Percentiles rank a stretch among this genome's conserved stretches.
These are phyloP conservation scores for Clarias fuscus DNA, from an alignment of 2,797 vertebrate genomes.

Conservation along the genomic window DNA sequence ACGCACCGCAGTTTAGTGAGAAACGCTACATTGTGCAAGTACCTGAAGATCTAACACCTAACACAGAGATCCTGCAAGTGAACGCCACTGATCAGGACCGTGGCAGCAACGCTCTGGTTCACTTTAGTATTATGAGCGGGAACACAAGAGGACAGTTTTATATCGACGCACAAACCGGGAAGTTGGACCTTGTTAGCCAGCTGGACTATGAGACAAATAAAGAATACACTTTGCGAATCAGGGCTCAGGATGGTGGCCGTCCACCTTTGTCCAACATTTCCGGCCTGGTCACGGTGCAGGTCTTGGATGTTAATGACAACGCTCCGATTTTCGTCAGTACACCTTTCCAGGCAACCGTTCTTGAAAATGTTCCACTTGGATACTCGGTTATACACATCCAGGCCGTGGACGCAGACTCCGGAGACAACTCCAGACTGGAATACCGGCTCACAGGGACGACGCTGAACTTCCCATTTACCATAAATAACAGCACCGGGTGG, in stretches of 20 bases:
- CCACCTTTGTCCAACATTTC: constrained; percentile 94
- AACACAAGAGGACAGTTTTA: constrained; percentile 95
- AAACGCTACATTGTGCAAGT: constrained; percentile 90
- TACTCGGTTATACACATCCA: constrained; percentile 93
- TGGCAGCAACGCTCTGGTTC: constrained; percentile 88
- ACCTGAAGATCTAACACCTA: constrained; percentile 83
- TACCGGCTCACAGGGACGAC: constrained; percentile 83
- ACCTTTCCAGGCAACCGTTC: constrained; percentile 91
- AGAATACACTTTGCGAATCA: constrained; percentile 87
- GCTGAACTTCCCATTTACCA: constrained; percentile 82
- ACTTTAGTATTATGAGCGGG: constrained; percentile 97
- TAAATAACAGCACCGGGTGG: constrained; percentile 95
- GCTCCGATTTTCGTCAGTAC: constrained; percentile 96
- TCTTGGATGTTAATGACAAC: constrained; percentile 92
- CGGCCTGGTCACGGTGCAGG: constrained; percentile 89
- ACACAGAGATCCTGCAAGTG: constrained; percentile 83
- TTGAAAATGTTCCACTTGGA: constrained; percentile 90
- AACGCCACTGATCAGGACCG: constrained; percentile 87
- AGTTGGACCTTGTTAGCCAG: constrained; percentile 88
- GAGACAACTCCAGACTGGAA: constrained; percentile 86
- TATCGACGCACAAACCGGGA: constrained; percentile 90
- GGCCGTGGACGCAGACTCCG: constrained; percentile 90
- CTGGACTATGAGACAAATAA: constrained; percentile 92
- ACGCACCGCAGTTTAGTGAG: constrained; percentile 90
- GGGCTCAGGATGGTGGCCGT: constrained; percentile 91